phyloP scores from a whole-genome alignment of 2,797 vertebrate genomes.

The Heterohyrax brucei region DNA sequence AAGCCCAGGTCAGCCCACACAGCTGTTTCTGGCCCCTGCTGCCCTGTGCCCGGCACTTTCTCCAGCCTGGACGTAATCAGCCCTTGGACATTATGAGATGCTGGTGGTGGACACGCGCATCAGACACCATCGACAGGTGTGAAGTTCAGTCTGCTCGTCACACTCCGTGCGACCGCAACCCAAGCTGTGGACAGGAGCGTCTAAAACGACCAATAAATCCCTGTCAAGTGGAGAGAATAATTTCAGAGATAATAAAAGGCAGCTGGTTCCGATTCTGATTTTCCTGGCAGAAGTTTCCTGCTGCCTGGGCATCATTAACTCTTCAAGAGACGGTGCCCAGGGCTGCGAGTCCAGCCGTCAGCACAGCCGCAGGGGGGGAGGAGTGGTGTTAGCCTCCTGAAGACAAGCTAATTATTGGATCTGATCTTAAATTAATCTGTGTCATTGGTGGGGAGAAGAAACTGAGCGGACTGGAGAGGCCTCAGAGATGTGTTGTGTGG shows the following conservation, averaged over 20 bases:
- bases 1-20: not conserved
- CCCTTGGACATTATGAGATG: conserved; percentile 69
- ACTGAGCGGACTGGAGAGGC: conserved; percentile 40
- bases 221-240: conserved; percentile 80
- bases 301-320: conserved; percentile 81
- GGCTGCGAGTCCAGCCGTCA: conserved; percentile 71
- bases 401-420: conserved; percentile 89
- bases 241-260: conserved; percentile 82
- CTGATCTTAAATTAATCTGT: conserved; percentile 85
- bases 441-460: conserved; percentile 3
- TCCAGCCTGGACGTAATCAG: conserved; percentile 61
- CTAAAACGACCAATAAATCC: conserved; percentile 76
- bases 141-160: conserved; percentile 77
- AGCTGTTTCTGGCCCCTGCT: too few relatives aligned
- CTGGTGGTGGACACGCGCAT: not conserved
- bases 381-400: conserved; percentile 87
- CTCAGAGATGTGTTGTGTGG: conserved; percentile 64
- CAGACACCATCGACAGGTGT: conserved; percentile 65
- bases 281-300: conserved; percentile 85
- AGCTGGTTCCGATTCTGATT: conserved; percentile 80
- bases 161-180: conserved; percentile 62
- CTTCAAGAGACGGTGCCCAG: conserved; percentile 68
- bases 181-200: conserved; percentile 69
- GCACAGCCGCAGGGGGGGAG: conserved; percentile 72
- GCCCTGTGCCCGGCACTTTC: not conserved